phyloP scores from a whole-genome alignment of 2,888 invertebrate genomes.

The Antheraea yamamai region DNA sequence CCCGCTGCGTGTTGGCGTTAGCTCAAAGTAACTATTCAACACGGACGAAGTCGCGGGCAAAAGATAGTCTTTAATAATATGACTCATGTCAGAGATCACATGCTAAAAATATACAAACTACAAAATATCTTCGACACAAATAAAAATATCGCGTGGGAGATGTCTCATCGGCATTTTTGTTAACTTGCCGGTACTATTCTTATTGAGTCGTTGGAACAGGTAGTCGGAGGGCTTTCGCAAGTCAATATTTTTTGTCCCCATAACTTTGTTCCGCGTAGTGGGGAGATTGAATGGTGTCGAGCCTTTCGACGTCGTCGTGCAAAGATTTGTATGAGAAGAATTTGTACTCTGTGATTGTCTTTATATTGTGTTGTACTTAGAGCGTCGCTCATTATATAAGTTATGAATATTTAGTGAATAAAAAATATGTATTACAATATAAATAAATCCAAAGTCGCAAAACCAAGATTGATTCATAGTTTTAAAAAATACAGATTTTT shows the following conservation, averaged over 20 bases:
- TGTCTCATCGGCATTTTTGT: conserved; percentile 63
- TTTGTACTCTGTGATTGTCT: conserved; percentile 46
- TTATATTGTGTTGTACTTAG: conserved; percentile 33
- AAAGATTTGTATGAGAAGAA: conserved; percentile 51
- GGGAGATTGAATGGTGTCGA: conserved; percentile 50
- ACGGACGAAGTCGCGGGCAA: too few species aligned
- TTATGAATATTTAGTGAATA: neutral
- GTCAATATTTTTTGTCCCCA: conserved; percentile 56
- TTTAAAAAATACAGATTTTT: too few species aligned
- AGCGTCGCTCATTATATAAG: conserved; percentile 14
- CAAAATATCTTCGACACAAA: conserved; percentile 38
- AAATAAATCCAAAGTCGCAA: neutral
- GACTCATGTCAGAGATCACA: conserved; percentile 55
- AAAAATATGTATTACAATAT: too few species aligned
- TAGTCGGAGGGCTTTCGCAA: conserved; percentile 66
- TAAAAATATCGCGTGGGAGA: conserved; percentile 44
- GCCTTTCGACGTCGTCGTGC: conserved; percentile 29
- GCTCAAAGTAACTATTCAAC: too few species aligned
- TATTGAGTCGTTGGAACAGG: conserved; percentile 60
- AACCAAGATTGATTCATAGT: neutral
- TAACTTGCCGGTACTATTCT: conserved; percentile 42
- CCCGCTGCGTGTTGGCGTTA: too few species aligned
- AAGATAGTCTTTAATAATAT: conserved; percentile 30
- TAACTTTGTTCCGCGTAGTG: conserved; percentile 50
- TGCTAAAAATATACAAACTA: conserved; percentile 49